A percentile compares a stretch with the other conserved stretches of the same genome.
Conservation (phyloP, 2,888 invertebrate genomes). For the Sphecodes monilicornis region DNA sequence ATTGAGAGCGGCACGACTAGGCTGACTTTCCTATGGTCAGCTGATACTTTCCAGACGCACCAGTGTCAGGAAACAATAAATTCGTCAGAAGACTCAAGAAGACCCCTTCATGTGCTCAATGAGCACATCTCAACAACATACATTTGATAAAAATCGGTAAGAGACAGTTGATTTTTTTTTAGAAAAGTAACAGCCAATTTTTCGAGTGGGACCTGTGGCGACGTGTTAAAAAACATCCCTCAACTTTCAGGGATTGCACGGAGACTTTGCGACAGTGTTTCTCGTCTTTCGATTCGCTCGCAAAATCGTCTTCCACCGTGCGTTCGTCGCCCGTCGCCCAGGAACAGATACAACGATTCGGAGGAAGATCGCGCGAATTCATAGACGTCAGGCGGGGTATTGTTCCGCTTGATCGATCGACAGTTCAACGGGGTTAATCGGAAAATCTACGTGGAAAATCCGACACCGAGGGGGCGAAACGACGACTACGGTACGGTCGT, state of each 20-base stretch:
- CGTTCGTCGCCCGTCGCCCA: background rate
- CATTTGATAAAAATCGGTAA: too few relatives aligned
- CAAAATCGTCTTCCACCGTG: background rate
- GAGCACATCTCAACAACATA: too few relatives aligned
- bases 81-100: too few relatives aligned
- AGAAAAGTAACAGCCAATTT: too few relatives aligned
- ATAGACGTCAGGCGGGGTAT: slow-evolving; percentile 55
- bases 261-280: background rate
- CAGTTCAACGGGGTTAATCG: slow-evolving; percentile 71
- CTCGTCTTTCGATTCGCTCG: slow-evolving; percentile 14
- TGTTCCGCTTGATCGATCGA: slow-evolving; percentile 66
- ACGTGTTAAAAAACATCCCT: too few relatives aligned
- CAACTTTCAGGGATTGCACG: background rate
- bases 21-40: too few relatives aligned
- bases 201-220: too few relatives aligned
- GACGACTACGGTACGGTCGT: slow-evolving; percentile 46
- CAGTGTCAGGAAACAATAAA: too few relatives aligned
- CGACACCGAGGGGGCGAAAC: slow-evolving; percentile 35
- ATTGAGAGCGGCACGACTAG: too few relatives aligned
- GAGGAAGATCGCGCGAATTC: slow-evolving; percentile 51
- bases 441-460: slow-evolving; percentile 68
- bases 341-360: slow-evolving; percentile 30
- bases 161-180: too few relatives aligned
- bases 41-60: too few relatives aligned
- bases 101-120: too few relatives aligned